A percentile compares a stretch with the other conserved stretches of the same genome.
These are phyloP conservation scores for Grallaria varia DNA, from an alignment of 2,113 vertebrate genomes.

Conservation along the genomic window DNA sequence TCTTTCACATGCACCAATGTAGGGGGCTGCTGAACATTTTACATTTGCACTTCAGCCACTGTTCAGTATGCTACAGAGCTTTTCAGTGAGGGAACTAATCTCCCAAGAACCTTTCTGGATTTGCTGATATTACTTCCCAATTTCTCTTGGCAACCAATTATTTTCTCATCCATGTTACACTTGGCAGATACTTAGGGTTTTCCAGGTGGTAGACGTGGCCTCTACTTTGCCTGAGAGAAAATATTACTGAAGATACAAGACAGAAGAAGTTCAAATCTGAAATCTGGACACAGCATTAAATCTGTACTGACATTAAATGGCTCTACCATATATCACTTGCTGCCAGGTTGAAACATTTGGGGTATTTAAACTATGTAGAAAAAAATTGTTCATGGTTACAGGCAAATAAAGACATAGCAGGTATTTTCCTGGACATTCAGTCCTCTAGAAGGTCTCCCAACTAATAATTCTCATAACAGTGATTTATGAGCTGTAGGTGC, in stretches of 20 bases:
- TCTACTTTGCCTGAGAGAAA: not conserved
- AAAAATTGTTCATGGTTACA: not conserved
- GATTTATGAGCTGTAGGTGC: not conserved
- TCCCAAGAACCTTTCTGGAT: not conserved
- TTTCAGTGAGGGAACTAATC: not conserved
- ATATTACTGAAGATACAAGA: not conserved
- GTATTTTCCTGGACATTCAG: not conserved
- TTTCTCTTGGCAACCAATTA: constrained; percentile 16
- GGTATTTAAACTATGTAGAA: not conserved
- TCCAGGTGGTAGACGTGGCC: not conserved
- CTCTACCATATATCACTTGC: not conserved
- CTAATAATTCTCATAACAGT: not conserved
- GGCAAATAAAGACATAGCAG: not conserved
- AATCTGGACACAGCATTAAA: not conserved
- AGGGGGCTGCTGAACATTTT: not conserved
- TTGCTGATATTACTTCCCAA: not conserved
- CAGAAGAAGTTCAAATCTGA: not conserved
- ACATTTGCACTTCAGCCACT: not conserved
- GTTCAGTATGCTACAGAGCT: not conserved
- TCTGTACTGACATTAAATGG: not conserved
- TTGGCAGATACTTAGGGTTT: not conserved
- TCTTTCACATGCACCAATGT: not conserved
- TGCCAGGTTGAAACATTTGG: not conserved
- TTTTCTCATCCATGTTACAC: constrained; percentile 1
- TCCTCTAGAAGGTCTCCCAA: not conserved